phyloP scores from a whole-genome alignment of 2,113 vertebrate species.

The Pyrgilauda ruficollis region DNA sequence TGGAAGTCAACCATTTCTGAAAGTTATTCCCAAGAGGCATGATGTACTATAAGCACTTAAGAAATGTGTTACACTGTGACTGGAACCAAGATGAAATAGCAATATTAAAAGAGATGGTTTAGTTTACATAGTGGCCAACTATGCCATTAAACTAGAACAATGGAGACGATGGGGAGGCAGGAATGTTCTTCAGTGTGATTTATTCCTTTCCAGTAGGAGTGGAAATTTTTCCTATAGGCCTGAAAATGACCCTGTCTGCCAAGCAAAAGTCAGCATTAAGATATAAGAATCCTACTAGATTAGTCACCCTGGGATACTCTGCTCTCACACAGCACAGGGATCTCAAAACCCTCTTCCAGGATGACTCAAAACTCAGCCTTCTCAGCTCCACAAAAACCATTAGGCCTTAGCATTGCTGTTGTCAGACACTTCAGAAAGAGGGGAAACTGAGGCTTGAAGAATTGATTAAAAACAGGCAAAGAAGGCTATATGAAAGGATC shows the following conservation, averaged over 20 bases:
- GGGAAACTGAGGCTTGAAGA: not conserved
- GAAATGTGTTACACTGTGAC: conserved; percentile 69
- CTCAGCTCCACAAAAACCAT: not conserved
- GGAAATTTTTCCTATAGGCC: conserved; percentile 74
- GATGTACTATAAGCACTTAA: conserved; percentile 71
- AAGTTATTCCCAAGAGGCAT: conserved; percentile 64
- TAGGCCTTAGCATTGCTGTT: not conserved
- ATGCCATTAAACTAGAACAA: conserved; percentile 79
- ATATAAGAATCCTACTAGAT: conserved; percentile 62
- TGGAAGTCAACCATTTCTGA: conserved; percentile 73
- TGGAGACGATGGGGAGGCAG: conserved; percentile 49
- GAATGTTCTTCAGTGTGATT: conserved; percentile 73
- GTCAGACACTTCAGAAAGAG: not conserved
- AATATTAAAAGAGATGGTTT: conserved; percentile 71
- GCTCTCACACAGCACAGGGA: not conserved
- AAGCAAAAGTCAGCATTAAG: conserved; percentile 73
- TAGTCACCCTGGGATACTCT: conserved; percentile 47
- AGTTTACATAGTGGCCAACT: conserved; percentile 74
- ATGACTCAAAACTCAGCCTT: not conserved
- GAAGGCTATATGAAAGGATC: not conserved
- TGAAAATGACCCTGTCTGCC: conserved; percentile 69
- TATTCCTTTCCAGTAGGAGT: conserved; percentile 75
- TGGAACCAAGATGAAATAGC: conserved; percentile 74
- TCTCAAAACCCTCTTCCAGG: not conserved
- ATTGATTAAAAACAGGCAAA: not conserved